Evolutionary conservation across 92 coral and sea anemone genomes (phyloP).

Genomic region (Virgularia gustaviana): DNA sequence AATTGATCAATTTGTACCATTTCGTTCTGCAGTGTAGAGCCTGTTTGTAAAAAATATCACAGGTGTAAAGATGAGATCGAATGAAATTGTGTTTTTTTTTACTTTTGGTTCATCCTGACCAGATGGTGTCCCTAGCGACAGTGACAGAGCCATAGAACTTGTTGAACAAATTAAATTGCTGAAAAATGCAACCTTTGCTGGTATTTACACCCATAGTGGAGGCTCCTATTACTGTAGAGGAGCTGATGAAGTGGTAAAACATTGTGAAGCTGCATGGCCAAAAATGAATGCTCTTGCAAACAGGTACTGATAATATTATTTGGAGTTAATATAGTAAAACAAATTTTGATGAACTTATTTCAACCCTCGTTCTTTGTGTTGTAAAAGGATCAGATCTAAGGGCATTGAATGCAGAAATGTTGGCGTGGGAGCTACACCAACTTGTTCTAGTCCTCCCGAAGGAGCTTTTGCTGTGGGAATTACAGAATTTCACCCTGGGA

Average conservation of each 20-base stretch:
- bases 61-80: background rate
- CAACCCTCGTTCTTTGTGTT: background rate
- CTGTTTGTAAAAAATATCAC: background rate
- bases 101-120: background rate
- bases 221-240: constrained; percentile 55
- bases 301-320: constrained; percentile 45
- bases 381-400: constrained; percentile 58
- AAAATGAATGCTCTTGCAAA: constrained; percentile 48
- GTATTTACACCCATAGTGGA: constrained; percentile 80
- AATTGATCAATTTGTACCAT: too few relatives aligned
- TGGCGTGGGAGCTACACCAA: constrained; percentile 84
- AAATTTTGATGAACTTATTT: background rate
- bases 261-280: constrained; percentile 39
- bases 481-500: constrained; percentile 96
- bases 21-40: background rate
- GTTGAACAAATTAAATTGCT: constrained; percentile 59
- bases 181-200: constrained; percentile 56
- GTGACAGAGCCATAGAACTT: constrained; percentile 57
- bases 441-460: constrained; percentile 73
- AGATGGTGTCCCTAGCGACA: constrained; percentile 76
- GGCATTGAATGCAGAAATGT: constrained; percentile 72
- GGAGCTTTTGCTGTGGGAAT: constrained; percentile 51
- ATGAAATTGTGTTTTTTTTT: background rate
- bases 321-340: background rate
- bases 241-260: constrained; percentile 55